These are phyloP conservation scores for Agonopterix heracliana DNA, from an alignment of 2,888 invertebrate genomes.

Conservation along the genomic window DNA sequence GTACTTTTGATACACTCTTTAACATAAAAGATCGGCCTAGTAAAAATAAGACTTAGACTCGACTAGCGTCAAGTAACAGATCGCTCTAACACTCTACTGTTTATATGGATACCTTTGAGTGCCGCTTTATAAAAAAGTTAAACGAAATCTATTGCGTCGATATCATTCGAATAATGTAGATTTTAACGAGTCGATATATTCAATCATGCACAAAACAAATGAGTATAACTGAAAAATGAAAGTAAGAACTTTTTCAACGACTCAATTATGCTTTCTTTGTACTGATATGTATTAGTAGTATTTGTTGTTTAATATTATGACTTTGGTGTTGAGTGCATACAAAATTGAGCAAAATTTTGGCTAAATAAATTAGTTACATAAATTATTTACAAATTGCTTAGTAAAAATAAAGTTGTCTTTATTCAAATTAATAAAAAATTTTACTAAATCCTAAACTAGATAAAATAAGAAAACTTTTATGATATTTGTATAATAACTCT, in stretches of 20 bases:
- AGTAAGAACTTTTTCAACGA: conserved; percentile 8
- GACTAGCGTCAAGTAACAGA: conserved; percentile 39
- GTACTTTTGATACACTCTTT: no score
- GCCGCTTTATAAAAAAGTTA: no score
- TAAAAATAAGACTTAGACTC: conserved; percentile 42
- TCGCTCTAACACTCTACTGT: conserved; percentile 1
- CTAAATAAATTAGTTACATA: conserved; percentile 66
- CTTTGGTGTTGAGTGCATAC: conserved; percentile 73
- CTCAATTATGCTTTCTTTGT: conserved; percentile 66
- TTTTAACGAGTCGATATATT: no score
- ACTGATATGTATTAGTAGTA: conserved; percentile 55
- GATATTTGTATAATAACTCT: conserved; percentile 51
- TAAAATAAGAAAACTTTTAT: conserved; percentile 47
- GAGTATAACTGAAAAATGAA: no score
- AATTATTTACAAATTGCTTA: conserved; percentile 55
- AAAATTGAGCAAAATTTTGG: conserved; percentile 75
- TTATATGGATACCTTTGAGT: no score
- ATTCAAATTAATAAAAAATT: conserved; percentile 55
- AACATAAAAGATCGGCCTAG: no score
- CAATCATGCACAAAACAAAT: no score
- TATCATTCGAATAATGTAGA: no score
- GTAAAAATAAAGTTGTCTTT: conserved; percentile 67
- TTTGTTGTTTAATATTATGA: conserved; percentile 62
- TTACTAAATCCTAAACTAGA: conserved; percentile 42
- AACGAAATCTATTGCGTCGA: no score